These are phyloP conservation scores for Thaumatotibia leucotreta DNA, from an alignment of 1,140 invertebrate species.

Conservation along the genomic window DNA sequence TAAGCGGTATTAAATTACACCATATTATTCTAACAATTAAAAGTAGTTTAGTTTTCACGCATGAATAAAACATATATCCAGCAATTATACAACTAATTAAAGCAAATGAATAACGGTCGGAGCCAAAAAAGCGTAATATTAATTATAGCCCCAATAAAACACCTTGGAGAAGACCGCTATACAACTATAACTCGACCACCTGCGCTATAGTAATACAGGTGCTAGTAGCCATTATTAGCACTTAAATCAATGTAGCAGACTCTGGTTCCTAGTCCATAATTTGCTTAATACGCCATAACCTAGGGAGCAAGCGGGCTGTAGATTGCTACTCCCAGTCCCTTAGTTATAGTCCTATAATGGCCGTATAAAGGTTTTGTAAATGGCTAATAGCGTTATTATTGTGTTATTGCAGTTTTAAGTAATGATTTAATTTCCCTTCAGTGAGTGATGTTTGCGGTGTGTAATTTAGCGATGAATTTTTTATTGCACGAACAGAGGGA, in stretches of 20 bases:
- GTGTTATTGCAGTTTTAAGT: constrained; percentile 4
- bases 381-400: constrained; percentile 4
- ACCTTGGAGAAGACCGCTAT: not conserved
- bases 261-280: constrained; percentile 9
- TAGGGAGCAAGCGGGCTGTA: constrained; percentile 1
- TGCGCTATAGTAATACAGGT: constrained; percentile 3
- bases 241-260: constrained; percentile 11
- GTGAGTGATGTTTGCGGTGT: not conserved
- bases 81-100: constrained; percentile 5
- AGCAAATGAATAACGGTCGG: not conserved
- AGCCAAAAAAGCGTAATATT: not conserved
- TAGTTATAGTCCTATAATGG: constrained; percentile 12
- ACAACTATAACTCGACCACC: not conserved
- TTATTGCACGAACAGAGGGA: not conserved
- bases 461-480: constrained; percentile 6
- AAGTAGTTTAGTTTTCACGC: not conserved
- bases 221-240: not conserved
- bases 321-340: not conserved
- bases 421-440: constrained; percentile 11
- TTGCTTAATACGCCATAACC: constrained; percentile 12
- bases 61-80: not conserved
- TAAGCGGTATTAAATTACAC: not conserved
- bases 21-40: not conserved
- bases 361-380: constrained; percentile 4
- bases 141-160: constrained; percentile 7